These are phyloP conservation scores for Agapostemon virescens DNA, from an alignment of 2,888 invertebrate species.

Conservation along the genomic window DNA sequence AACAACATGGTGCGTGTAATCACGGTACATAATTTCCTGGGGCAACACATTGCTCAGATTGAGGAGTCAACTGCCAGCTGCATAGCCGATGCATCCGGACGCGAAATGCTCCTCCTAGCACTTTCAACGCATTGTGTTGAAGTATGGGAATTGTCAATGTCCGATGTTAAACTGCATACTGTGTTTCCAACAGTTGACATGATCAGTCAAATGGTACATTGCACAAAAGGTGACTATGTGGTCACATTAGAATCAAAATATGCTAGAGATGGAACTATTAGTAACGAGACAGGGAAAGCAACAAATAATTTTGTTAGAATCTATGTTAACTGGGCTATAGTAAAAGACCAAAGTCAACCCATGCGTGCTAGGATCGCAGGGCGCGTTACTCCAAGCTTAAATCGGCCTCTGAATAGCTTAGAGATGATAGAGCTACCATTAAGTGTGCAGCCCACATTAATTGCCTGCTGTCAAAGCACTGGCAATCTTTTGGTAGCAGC, in stretches of 20 bases:
- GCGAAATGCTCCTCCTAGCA: constrained; percentile 83
- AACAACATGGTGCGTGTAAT: constrained; percentile 86
- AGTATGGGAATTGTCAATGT: constrained; percentile 82
- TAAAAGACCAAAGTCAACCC: constrained; percentile 81
- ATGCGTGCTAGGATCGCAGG: constrained; percentile 88
- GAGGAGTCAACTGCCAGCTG: constrained; percentile 86
- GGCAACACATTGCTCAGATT: constrained; percentile 85
- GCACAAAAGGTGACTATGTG: constrained; percentile 86
- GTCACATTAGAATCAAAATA: constrained; percentile 85
- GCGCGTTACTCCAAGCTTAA: constrained; percentile 87
- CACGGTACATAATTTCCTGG: constrained; percentile 86
- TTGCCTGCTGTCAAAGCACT: constrained; percentile 84
- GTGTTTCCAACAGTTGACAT: constrained; percentile 88
- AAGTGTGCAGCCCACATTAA: constrained; percentile 83
- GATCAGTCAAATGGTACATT: constrained; percentile 85
- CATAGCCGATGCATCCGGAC: constrained; percentile 81
- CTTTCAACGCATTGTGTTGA: constrained; percentile 84
- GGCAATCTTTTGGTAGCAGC: constrained; percentile 81
- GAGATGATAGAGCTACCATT: constrained; percentile 89
- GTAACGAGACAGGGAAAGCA: constrained; percentile 54
- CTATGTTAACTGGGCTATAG: constrained; percentile 87
- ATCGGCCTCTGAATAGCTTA: constrained; percentile 83
- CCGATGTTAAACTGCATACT: constrained; percentile 81
- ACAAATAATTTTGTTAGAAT: constrained; percentile 84
- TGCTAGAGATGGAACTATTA: constrained; percentile 70